Base-by-base conservation (phyloP, 2,888 invertebrate species). In the Caenorhabditis uteleia region DNA sequence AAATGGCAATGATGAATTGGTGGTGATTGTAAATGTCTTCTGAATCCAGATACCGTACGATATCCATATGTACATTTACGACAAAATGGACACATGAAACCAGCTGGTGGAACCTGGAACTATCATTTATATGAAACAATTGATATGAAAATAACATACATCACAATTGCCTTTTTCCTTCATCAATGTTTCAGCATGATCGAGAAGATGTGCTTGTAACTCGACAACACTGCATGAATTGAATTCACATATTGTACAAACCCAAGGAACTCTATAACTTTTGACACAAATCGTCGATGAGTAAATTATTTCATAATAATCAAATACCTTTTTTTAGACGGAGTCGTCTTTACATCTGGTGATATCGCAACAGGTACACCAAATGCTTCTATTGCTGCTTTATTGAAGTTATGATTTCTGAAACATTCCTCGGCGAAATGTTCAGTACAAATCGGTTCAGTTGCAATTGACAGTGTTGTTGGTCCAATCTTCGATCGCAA, bases 71-170 rank as follows among this genome's bases (percentile, higher is more conserved):
- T 73, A 44, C 74, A 73, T 42, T 69, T 68, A 3, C 74, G 69
- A 48, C 77, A 77, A 49, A 77, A 77, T 25, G 77, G 77, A 48
- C 77, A 77, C 49, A 67, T 61, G 34, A 72, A 59, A 10, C 72
- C 72, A 12, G 58, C 55, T 31, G 42, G 48, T 3, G 65, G 65
- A 5, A 55, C 53, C 48, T 64, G 45, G n/a, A n/a, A n/a, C n/a
- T n/a, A n/a, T n/a, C n/a, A n/a, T n/a, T n/a, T n/a, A n/a, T n/a
- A n/a, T 20, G 43, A 43, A 25, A 12, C 12, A 39, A 14, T 39
- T 39, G 40, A 39, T 14, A n/a, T n/a, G n/a, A n/a, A n/a, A n/a
- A n/a, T n/a, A n/a, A n/a, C 20, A 49, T 20, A 38, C 14, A 50
- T 26, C 12, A 31, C 18, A 10, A 12, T n/a, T 8, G 3, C 10